phyloP scores from a whole-genome alignment of 2,797 vertebrate species.

The Manis pentadactyla region DNA sequence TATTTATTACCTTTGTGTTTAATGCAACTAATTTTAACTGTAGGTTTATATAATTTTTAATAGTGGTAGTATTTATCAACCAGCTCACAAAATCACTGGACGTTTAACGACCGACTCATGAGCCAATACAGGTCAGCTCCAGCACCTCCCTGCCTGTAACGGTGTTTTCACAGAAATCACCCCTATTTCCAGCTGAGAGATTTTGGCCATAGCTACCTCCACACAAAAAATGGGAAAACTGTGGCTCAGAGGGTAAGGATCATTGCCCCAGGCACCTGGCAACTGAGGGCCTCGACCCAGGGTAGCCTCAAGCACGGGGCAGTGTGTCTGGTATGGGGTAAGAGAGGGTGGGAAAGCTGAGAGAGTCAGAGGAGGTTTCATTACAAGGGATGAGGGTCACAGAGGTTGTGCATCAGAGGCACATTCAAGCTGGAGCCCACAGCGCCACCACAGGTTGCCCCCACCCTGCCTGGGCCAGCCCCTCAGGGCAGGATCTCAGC shows the following conservation, averaged over 20 bases:
- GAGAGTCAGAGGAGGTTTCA: neutral
- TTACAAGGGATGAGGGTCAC: accelerated
- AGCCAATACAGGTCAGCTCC: neutral
- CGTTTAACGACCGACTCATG: neutral
- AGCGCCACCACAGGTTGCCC: accelerated
- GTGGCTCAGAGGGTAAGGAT: neutral
- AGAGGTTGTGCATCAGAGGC: too few species aligned
- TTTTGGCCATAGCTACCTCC: neutral
- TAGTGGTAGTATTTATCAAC: constrained; percentile 45
- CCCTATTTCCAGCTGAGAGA: neutral
- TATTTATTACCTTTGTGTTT: constrained; percentile 67
- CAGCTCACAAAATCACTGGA: constrained; percentile 31
- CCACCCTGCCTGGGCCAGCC: neutral
- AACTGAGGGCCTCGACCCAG: neutral
- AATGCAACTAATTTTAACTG: constrained; percentile 69
- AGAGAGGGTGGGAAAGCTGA: accelerated
- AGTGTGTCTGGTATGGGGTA: neutral
- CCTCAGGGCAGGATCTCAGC: neutral
- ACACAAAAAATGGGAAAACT: neutral
- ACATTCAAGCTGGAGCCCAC: accelerated
- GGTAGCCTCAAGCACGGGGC: neutral
- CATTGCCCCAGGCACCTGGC: neutral
- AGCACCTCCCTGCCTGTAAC: accelerated
- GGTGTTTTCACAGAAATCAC: neutral
- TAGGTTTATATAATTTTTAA: constrained; percentile 58